Conservation (phyloP, 1,140 invertebrate species). For the Helicoverpa armigera region DNA sequence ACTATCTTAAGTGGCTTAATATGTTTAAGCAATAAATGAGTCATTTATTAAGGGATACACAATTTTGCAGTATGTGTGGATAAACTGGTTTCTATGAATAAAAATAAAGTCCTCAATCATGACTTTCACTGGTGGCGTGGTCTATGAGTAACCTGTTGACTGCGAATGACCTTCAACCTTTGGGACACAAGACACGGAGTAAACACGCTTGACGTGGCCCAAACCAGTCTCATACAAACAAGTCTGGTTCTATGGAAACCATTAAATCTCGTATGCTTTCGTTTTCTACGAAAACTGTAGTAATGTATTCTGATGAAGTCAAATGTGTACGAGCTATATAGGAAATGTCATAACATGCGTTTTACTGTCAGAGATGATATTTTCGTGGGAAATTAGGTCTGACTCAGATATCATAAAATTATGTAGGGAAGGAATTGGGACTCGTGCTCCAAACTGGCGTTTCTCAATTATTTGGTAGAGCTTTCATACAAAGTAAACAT, state of each 20-base stretch:
- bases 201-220: conserved; percentile 3
- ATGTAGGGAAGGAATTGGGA: no score
- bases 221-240: conserved; percentile 30
- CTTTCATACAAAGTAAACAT: no score
- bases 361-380: neutral
- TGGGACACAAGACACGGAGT: neutral
- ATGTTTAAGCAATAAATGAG: no score
- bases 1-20: neutral
- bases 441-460: no score
- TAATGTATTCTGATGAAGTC: conserved; percentile 6
- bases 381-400: no score
- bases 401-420: no score
- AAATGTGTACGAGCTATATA: neutral
- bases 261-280: conserved; percentile 28
- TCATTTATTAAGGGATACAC: neutral
- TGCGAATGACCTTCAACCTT: conserved; percentile 27
- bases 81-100: neutral
- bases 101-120: conserved; percentile 15
- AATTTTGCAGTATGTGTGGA: neutral
- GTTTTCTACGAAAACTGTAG: conserved; percentile 11
- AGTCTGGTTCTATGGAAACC: conserved; percentile 3
- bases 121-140: conserved; percentile 33
- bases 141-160: conserved; percentile 22
- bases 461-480: no score
- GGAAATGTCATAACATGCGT: neutral